phyloP scores from a whole-genome alignment of 2,888 invertebrate species.

The Rhyacophila evoluta region DNA sequence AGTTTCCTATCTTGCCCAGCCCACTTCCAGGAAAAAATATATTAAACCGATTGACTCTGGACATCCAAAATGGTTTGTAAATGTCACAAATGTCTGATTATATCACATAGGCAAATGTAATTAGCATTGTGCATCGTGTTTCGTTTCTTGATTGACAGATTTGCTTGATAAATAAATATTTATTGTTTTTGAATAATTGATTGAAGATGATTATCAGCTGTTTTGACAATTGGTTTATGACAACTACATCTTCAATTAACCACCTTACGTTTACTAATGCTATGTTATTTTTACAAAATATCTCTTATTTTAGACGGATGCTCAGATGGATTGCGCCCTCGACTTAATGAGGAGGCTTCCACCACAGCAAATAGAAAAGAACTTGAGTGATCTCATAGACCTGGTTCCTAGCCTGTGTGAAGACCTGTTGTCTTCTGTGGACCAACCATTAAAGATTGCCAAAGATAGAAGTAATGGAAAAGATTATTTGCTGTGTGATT shows the following conservation, averaged over 20 bases:
- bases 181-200: constrained; percentile 26
- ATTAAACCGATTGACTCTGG: constrained; percentile 35
- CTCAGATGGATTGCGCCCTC: constrained; percentile 98
- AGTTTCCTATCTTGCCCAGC: constrained; percentile 48
- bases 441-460: constrained; percentile 98
- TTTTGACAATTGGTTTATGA: constrained; percentile 20
- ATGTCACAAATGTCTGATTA: background rate
- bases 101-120: background rate
- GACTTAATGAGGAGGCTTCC: constrained; percentile 99
- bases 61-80: constrained; percentile 46
- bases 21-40: constrained; percentile 43
- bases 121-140: background rate
- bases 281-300: background rate
- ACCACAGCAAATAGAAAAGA: constrained; percentile 99
- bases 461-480: constrained; percentile 95
- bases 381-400: constrained; percentile 97
- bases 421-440: constrained; percentile 96
- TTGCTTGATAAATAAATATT: constrained; percentile 39
- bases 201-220: constrained; percentile 26
- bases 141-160: constrained; percentile 33
- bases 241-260: background rate
- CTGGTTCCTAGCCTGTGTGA: constrained; percentile 96
- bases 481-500: constrained; percentile 98
- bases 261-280: background rate
- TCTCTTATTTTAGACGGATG: constrained; percentile 78